phyloP scores from a whole-genome alignment of 2,888 invertebrate species.

The Spilarctia lutea region DNA sequence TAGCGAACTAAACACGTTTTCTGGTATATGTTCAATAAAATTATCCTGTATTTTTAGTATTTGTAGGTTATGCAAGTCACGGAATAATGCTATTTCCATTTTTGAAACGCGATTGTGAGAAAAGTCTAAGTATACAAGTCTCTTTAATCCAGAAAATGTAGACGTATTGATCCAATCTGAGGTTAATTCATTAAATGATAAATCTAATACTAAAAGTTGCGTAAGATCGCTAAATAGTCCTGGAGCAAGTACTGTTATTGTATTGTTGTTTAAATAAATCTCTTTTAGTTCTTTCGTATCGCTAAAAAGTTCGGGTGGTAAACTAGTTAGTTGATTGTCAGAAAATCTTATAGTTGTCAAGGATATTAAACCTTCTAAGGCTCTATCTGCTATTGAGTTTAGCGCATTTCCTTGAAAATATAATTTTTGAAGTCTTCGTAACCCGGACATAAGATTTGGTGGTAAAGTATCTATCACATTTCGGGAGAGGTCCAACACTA shows the following conservation, averaged over 20 bases:
- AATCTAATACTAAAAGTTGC: slow-evolving; percentile 91
- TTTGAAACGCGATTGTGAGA: slow-evolving; percentile 92
- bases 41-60: slow-evolving; percentile 93
- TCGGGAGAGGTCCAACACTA: slow-evolving; percentile 91
- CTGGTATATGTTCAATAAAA: slow-evolving; percentile 91
- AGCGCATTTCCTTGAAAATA: slow-evolving; percentile 92
- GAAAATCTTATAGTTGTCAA: slow-evolving; percentile 92
- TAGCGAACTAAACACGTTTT: slow-evolving; percentile 92
- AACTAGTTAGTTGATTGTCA: slow-evolving; percentile 92
- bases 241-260: slow-evolving; percentile 92
- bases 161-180: slow-evolving; percentile 94
- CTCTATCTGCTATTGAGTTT: slow-evolving; percentile 91
- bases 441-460: slow-evolving; percentile 90
- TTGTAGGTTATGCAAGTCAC: slow-evolving; percentile 92
- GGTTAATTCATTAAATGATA: slow-evolving; percentile 92
- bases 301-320: slow-evolving; percentile 93
- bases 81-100: slow-evolving; percentile 91
- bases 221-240: slow-evolving; percentile 92
- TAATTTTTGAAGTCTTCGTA: slow-evolving; percentile 90
- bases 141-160: slow-evolving; percentile 91
- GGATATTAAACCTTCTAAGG: slow-evolving; percentile 91
- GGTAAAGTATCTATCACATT: slow-evolving; percentile 93
- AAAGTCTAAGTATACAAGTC: slow-evolving; percentile 92
- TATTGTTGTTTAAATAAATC: slow-evolving; percentile 93
- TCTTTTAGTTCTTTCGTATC: slow-evolving; percentile 92